phyloP scores from a whole-genome alignment of 2,113 vertebrate species.

The Donacobius atricapilla region DNA sequence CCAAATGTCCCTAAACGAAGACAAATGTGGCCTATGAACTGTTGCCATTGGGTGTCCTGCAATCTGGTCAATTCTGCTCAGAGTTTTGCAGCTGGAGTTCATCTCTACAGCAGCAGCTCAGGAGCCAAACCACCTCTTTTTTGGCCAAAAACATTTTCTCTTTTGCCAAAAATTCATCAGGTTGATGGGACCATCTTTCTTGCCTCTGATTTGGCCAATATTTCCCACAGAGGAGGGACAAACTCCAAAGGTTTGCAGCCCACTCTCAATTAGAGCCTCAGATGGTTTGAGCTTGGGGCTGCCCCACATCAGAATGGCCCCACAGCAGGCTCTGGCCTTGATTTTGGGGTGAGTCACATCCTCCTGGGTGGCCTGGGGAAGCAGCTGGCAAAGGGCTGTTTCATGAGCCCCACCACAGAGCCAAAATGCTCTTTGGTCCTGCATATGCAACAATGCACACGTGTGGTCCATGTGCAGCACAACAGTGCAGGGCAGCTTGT shows the following conservation, averaged over 20 bases:
- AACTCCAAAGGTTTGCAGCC: not conserved
- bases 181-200: not conserved
- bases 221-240: not conserved
- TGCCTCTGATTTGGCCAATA: not conserved
- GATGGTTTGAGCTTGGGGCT: not conserved
- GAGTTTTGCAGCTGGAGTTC: not conserved
- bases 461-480: not conserved
- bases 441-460: fast-evolving
- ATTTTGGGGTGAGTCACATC: not conserved
- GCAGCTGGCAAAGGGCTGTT: not conserved
- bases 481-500: fast-evolving
- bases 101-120: not conserved
- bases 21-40: not conserved
- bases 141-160: not conserved
- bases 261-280: not conserved
- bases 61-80: not conserved
- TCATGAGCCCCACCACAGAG: not conserved
- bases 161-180: not conserved
- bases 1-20: not conserved
- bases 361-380: not conserved
- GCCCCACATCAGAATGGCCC: not conserved
- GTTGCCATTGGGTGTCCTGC: not conserved
- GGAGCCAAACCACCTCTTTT: not conserved
- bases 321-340: not conserved
- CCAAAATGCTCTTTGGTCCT: fast-evolving